Conservation (phyloP, 1,140 invertebrate species). For the Lepidurus apus region DNA sequence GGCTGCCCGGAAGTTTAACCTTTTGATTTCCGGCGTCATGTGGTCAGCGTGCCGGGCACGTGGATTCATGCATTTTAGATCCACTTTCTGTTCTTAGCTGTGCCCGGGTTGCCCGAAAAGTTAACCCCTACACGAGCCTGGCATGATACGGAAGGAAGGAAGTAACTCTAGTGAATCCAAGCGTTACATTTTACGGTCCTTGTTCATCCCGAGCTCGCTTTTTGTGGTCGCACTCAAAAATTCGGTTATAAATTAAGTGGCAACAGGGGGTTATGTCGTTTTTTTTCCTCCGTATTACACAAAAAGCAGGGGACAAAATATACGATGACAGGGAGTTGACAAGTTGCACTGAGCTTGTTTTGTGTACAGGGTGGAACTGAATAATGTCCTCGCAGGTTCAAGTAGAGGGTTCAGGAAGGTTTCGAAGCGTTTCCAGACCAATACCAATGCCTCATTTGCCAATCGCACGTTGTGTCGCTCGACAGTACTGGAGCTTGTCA, state of each 20-base stretch:
- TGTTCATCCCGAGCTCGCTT: neutral
- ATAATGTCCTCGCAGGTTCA: neutral
- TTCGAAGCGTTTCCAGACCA: neutral
- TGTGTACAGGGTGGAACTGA: neutral
- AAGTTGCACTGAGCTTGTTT: neutral
- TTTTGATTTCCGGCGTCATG: slow-evolving; percentile 32
- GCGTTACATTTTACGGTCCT: neutral
- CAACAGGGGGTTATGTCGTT: neutral
- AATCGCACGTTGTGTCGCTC: neutral
- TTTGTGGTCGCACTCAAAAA: neutral
- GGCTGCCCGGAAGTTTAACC: slow-evolving; percentile 32
- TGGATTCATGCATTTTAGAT: slow-evolving; percentile 15
- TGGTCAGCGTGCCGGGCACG: slow-evolving; percentile 23
- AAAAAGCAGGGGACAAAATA: neutral
- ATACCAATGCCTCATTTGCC: slow-evolving; percentile 9
- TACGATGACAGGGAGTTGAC: neutral
- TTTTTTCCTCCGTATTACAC: neutral
- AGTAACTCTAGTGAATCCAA: slow-evolving; percentile 16
- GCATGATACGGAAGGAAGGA: slow-evolving; percentile 18
- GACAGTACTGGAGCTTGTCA: neutral
- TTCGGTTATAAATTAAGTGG: neutral
- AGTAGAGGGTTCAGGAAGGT: slow-evolving; percentile 6
- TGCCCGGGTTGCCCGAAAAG: slow-evolving; percentile 1
- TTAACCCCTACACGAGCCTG: slow-evolving; percentile 17
- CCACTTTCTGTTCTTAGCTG: neutral